These are phyloP conservation scores for Diachasmimorpha longicaudata DNA, from an alignment of 1,140 invertebrate species.

Conservation along the genomic window DNA sequence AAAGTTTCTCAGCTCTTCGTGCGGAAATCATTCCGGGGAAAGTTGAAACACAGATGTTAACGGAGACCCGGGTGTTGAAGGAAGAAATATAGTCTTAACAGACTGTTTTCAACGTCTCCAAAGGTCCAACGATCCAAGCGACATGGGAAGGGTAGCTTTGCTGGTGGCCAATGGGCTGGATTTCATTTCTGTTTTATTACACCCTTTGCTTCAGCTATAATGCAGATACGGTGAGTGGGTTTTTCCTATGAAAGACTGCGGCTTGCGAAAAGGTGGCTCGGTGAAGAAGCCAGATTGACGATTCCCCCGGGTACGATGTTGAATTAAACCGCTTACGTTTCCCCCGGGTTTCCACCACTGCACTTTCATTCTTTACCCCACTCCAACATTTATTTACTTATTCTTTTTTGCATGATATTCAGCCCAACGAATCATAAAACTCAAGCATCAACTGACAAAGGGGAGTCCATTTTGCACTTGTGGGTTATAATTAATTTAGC, in stretches of 20 bases:
- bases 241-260: not conserved
- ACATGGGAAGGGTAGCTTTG: not conserved
- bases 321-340: constrained; percentile 22
- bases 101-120: not conserved
- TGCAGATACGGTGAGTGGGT: not conserved
- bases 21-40: not conserved
- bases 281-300: constrained; percentile 18
- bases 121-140: not conserved
- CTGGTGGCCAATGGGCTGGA: not conserved
- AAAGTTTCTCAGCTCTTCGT: not conserved
- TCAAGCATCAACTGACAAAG: not conserved
- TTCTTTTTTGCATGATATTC: not conserved
- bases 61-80: not conserved
- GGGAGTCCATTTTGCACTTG: not conserved
- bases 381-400: not conserved
- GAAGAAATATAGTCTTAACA: not conserved
- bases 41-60: not conserved
- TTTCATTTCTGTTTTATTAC: not conserved
- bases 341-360: not conserved
- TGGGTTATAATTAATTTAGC: not conserved
- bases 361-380: not conserved
- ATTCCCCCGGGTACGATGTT: constrained; percentile 16
- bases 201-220: not conserved
- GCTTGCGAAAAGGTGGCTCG: not conserved
- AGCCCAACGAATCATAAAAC: not conserved